These are phyloP conservation scores for Empidonax alnorum DNA, from an alignment of 2,113 vertebrate species.

Conservation along the genomic window DNA sequence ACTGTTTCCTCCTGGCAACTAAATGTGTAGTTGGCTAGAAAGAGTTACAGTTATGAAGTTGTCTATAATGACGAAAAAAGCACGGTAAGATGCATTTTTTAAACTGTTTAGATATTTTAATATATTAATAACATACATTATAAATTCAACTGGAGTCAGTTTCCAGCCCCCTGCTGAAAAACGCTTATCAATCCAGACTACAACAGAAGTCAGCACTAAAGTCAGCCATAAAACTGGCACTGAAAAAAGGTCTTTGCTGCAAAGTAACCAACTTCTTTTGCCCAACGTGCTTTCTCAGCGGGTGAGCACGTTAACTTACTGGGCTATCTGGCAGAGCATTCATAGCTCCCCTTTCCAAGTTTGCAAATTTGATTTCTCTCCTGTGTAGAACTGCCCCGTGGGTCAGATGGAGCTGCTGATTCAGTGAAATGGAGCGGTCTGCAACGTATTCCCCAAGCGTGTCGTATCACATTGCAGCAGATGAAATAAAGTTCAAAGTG, in stretches of 20 bases:
- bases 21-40: fast-evolving
- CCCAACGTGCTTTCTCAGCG: not conserved
- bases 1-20: not conserved
- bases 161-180: not conserved
- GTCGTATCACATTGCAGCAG: conserved; percentile 49
- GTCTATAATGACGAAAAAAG: not conserved
- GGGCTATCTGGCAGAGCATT: not conserved
- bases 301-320: not conserved
- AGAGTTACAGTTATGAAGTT: not conserved
- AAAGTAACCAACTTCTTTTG: not conserved
- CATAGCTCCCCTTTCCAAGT: not conserved
- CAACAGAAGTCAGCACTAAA: not conserved
- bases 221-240: not conserved
- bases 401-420: not conserved
- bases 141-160: not conserved
- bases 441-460: not conserved
- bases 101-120: not conserved
- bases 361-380: not conserved
- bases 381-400: not conserved
- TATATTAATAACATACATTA: not conserved
- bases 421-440: not conserved
- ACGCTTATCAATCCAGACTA: not conserved
- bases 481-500: conserved; percentile 62
- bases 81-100: not conserved
- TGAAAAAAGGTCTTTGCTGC: not conserved